A percentile compares a stretch with the other conserved stretches of the same genome.
Conservation (phyloP, 2,113 vertebrate genomes). For the Chloebia gouldiae region DNA sequence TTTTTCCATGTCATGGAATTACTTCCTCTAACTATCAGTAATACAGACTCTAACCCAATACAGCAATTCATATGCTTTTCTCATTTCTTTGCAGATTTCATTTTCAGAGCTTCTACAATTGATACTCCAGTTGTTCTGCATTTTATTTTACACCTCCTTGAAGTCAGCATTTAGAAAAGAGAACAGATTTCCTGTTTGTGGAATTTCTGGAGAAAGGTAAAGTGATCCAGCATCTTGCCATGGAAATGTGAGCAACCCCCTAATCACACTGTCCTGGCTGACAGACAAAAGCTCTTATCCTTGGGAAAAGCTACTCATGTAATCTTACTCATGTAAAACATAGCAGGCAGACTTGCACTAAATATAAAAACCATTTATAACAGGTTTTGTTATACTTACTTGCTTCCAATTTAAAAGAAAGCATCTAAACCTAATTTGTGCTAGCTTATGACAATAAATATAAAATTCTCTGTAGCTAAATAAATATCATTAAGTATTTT, state of each 20-base stretch:
- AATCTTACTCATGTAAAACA: neutral
- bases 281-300: neutral
- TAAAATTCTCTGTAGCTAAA: neutral
- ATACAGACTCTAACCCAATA: neutral
- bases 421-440: neutral
- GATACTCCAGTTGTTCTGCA: neutral
- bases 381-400: neutral
- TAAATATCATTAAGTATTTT: neutral
- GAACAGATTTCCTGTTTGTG: neutral
- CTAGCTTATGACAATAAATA: neutral
- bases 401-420: neutral
- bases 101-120: neutral
- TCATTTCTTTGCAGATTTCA: neutral
- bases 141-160: neutral
- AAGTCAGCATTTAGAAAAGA: neutral
- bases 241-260: neutral
- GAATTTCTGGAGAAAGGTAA: neutral
- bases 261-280: neutral
- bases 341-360: neutral
- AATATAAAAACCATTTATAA: neutral
- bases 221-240: neutral
- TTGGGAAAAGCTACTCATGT: neutral
- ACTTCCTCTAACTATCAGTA: neutral
- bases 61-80: accelerated
- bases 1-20: neutral